Percentiles rank a stretch among this genome's conserved stretches.
phyloP scores from a whole-genome alignment of 2,113 vertebrate genomes.

The Psilopogon haemacephalus region DNA sequence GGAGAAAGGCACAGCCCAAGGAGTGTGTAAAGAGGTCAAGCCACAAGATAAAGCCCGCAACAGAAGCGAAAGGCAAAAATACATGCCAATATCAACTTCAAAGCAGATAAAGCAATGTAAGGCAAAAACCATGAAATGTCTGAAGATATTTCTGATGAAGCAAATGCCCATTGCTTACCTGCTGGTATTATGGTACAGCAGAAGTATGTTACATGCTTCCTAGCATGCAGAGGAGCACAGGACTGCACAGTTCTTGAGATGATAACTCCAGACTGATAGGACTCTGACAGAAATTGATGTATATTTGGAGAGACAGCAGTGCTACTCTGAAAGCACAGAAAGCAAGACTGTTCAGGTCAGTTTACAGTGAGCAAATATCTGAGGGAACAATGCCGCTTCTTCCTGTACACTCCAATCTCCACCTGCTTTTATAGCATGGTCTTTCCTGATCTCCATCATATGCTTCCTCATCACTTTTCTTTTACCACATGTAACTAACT shows the following conservation, averaged over 20 bases:
- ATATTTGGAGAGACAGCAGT: neutral
- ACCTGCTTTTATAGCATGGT: neutral
- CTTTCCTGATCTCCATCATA: neutral
- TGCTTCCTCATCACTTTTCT: neutral
- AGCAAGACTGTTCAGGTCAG: neutral
- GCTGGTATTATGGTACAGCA: neutral
- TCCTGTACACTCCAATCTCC: neutral
- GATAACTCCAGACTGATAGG: neutral
- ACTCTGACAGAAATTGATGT: accelerated
- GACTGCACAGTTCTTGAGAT: accelerated
- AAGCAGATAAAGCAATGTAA: neutral
- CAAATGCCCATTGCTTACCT: neutral
- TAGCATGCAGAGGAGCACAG: neutral
- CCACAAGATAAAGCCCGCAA: neutral
- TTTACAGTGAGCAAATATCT: neutral
- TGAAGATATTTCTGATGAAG: neutral
- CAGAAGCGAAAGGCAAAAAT: constrained; percentile 23
- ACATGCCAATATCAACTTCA: neutral
- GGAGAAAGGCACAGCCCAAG: constrained; percentile 41
- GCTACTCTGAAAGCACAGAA: neutral
- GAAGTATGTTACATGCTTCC: neutral
- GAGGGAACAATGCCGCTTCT: neutral
- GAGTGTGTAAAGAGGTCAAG: constrained; percentile 59
- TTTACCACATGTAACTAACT: neutral
- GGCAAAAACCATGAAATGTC: neutral